phyloP scores from a whole-genome alignment of 2,888 invertebrate genomes.

The Tetragonisca angustula region DNA sequence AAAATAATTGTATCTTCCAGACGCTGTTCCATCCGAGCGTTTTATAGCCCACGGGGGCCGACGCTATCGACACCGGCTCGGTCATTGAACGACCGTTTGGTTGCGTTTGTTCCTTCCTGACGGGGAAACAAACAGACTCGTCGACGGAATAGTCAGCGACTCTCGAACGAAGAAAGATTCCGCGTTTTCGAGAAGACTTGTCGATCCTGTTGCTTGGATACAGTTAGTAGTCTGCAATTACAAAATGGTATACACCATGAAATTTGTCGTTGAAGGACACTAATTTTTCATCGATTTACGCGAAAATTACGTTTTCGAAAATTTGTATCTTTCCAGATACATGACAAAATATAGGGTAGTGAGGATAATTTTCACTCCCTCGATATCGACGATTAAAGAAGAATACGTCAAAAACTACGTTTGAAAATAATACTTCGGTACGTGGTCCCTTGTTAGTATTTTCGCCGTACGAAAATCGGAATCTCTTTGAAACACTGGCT shows the following conservation, averaged over 20 bases:
- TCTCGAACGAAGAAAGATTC: not conserved
- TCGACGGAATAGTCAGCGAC: not conserved
- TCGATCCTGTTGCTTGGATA: not conserved
- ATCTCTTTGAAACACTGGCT: not conserved
- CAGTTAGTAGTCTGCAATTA: too few species aligned
- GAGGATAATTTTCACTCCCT: too few species aligned
- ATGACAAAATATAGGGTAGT: too few species aligned
- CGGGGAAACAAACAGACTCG: not conserved
- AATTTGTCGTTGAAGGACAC: too few species aligned
- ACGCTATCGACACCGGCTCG: not conserved
- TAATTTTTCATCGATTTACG: too few species aligned
- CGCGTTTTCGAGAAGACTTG: not conserved
- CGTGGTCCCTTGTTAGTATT: too few species aligned
- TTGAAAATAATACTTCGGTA: too few species aligned
- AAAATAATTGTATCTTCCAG: slow-evolving; percentile 36
- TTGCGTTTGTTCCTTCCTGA: not conserved
- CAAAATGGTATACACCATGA: too few species aligned
- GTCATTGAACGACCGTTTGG: slow-evolving; percentile 32
- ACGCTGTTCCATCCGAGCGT: not conserved
- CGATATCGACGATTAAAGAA: too few species aligned
- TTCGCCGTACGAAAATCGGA: not conserved
- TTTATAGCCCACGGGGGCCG: slow-evolving; percentile 16
- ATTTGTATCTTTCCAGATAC: too few species aligned
- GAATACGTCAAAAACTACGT: too few species aligned
- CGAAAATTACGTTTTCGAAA: too few species aligned